A percentile compares a stretch with the other conserved stretches of the same genome.
These are phyloP conservation scores for Chlorospingus flavigularis DNA, from an alignment of 2,797 vertebrate species.

Conservation along the genomic window DNA sequence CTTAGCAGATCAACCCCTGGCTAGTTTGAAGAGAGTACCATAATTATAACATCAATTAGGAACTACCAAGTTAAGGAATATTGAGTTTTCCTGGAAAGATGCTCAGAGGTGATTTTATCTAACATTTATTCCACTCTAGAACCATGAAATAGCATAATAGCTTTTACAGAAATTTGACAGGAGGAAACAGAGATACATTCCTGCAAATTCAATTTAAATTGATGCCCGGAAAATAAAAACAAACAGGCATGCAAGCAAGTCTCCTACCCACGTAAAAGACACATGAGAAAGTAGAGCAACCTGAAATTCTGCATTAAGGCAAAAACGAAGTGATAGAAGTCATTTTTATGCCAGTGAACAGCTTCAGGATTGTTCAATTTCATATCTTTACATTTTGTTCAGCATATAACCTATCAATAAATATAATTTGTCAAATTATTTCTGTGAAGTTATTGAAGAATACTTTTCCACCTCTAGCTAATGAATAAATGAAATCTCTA, in stretches of 20 bases:
- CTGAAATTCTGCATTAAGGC: not conserved
- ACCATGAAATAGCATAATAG: accelerated
- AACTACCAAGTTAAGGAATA: not conserved
- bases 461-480: not conserved
- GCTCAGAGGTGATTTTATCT: not conserved
- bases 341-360: not conserved
- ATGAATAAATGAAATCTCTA: not conserved
- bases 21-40: not conserved
- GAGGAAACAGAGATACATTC: not conserved
- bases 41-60: not conserved
- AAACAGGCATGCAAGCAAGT: not conserved
- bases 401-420: not conserved
- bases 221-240: not conserved
- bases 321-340: not conserved
- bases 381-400: not conserved
- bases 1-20: not conserved
- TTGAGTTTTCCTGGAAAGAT: not conserved
- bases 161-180: not conserved
- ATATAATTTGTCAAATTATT: not conserved
- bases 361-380: not conserved
- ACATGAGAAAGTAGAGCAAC: not conserved
- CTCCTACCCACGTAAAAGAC: not conserved
- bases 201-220: not conserved
- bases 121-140: not conserved
- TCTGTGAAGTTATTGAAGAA: not conserved